Evolutionary conservation across 2,113 vertebrate species (phyloP).

Genomic region (Halcyon senegalensis): DNA sequence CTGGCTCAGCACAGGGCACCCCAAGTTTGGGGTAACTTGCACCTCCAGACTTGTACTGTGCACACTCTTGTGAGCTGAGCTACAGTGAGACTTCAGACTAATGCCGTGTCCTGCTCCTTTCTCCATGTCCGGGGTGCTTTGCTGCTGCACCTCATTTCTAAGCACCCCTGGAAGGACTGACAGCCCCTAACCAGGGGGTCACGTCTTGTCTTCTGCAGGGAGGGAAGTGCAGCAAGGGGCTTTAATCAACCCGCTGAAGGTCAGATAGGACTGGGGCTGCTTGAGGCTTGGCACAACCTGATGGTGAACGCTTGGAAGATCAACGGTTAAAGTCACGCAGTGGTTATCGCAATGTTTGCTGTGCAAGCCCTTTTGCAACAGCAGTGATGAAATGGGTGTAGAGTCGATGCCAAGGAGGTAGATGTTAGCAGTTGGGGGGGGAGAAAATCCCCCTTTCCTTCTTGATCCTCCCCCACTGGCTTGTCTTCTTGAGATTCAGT

Average conservation of each 20-base stretch:
- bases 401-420: neutral
- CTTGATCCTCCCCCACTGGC: fast-evolving
- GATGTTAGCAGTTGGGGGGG: neutral
- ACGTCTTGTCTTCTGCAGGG: neutral
- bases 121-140: neutral
- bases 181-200: neutral
- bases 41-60: neutral
- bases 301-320: neutral
- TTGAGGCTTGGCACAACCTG: neutral
- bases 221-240: neutral
- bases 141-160: neutral
- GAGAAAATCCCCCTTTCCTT: neutral
- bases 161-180: neutral
- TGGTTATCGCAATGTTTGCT: neutral
- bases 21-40: neutral
- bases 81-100: neutral
- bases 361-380: neutral
- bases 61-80: neutral
- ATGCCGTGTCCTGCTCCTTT: neutral
- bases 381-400: neutral
- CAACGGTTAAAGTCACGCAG: neutral
- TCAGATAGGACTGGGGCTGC: neutral
- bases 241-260: neutral
- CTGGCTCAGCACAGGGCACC: neutral
- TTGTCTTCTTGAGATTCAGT: neutral